Evolutionary conservation across 2,113 vertebrate species (phyloP).

Genomic region (Neopipo cinnamomea): DNA sequence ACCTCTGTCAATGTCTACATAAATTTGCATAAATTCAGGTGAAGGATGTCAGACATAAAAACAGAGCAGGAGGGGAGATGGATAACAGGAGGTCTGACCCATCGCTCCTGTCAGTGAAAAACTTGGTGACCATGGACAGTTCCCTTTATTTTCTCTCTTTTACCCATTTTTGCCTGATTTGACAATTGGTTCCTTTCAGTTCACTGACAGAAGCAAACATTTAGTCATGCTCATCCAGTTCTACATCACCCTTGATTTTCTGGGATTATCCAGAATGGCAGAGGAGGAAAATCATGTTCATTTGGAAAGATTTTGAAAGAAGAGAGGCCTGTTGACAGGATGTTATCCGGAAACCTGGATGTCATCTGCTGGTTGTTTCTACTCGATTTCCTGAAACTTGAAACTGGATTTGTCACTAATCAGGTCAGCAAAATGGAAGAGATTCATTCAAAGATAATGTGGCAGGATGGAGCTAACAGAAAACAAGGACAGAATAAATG

Average conservation of each 20-base stretch:
- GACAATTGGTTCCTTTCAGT: not conserved
- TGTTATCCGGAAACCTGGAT: not conserved
- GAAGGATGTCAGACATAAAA: not conserved
- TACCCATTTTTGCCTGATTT: not conserved
- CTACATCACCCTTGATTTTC: not conserved
- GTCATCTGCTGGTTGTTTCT: not conserved
- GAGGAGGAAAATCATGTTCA: not conserved
- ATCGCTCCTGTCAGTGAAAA: not conserved
- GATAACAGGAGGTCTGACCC: not conserved
- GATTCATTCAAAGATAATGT: conserved; percentile 66
- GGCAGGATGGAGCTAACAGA: conserved; percentile 37
- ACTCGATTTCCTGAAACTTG: not conserved
- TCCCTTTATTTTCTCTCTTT: not conserved
- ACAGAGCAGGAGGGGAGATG: not conserved
- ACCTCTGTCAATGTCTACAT: not conserved
- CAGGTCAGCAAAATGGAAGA: conserved; percentile 39
- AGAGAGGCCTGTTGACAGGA: not conserved
- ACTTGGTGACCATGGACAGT: not conserved
- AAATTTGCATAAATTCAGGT: not conserved
- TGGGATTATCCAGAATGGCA: not conserved
- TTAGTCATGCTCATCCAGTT: not conserved
- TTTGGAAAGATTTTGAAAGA: not conserved
- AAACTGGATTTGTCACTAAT: not conserved
- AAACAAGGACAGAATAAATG: conserved; percentile 55
- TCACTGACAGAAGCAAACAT: not conserved